phyloP scores from a whole-genome alignment of 2,113 vertebrate species.

The Megaceryle torquata region DNA sequence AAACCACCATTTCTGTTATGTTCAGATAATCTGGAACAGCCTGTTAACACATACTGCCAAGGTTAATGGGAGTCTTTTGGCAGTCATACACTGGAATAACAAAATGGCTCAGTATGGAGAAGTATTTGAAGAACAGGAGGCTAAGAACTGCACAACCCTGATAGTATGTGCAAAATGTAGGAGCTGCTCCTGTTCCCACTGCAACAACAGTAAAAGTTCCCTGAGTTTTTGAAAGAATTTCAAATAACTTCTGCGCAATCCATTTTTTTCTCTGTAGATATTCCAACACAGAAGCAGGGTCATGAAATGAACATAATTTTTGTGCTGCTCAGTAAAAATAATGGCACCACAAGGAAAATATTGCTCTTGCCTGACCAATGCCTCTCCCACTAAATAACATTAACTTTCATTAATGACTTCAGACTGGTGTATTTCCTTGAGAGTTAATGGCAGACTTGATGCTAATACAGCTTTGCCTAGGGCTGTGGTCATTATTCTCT shows the following conservation, averaged over 20 bases:
- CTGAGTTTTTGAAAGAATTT: not conserved
- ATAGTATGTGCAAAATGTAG: not conserved
- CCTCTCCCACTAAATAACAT: not conserved
- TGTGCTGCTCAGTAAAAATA: not conserved
- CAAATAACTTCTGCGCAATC: not conserved
- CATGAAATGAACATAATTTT: not conserved
- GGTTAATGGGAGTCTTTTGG: not conserved
- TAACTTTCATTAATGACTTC: not conserved
- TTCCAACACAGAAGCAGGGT: not conserved
- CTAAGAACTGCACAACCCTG: not conserved
- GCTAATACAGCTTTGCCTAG: not conserved
- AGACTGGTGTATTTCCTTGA: not conserved
- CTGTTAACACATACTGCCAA: not conserved
- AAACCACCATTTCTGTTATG: not conserved
- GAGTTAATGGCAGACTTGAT: not conserved
- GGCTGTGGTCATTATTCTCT: not conserved
- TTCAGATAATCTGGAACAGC: not conserved
- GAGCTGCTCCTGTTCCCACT: not conserved
- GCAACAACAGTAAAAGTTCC: not conserved
- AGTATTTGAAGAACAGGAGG: constrained; percentile 4
- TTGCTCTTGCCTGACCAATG: not conserved
- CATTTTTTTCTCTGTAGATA: not conserved
- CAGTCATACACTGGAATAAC: not conserved
- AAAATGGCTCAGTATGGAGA: not conserved
- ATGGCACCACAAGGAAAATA: not conserved